Conservation (phyloP, 2,888 invertebrate genomes). For the Scelioninae gen. 1 region DNA sequence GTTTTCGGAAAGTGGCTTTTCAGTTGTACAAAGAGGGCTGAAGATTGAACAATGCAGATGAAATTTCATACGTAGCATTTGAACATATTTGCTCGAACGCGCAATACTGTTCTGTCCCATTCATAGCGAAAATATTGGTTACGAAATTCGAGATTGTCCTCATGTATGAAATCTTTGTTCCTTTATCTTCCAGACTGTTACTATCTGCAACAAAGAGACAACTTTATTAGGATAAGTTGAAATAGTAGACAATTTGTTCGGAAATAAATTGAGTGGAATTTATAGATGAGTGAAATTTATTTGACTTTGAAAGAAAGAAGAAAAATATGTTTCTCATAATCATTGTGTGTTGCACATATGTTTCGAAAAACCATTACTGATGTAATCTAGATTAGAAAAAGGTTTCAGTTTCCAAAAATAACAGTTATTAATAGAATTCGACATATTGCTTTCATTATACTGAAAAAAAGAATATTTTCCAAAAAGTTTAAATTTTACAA, state of each 20-base stretch:
- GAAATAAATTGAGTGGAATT: neutral
- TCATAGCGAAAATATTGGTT: conserved; percentile 37
- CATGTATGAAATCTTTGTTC: conserved; percentile 57
- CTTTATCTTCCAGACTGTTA: conserved; percentile 25
- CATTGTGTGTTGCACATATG: neutral
- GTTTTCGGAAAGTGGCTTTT: neutral
- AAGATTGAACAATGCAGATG: too few species aligned
- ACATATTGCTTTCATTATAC: conserved; percentile 11
- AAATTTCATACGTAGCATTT: neutral
- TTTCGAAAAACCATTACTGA: conserved; percentile 10
- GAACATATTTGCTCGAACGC: conserved; percentile 12
- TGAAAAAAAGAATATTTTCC: neutral
- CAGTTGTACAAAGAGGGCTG: neutral
- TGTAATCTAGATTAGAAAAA: conserved; percentile 5
- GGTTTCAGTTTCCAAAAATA: neutral
- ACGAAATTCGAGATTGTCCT: conserved; percentile 43
- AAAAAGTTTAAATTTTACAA: too few species aligned
- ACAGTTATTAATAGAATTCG: neutral
- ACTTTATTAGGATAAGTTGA: conserved; percentile 22
- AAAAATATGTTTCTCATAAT: too few species aligned
- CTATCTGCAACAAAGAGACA: conserved; percentile 53
- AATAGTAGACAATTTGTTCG: neutral
- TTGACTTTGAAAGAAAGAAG: too few species aligned
- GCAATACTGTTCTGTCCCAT: conserved; percentile 17
- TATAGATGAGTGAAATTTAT: too few species aligned